Evolutionary conservation across 2,888 invertebrate genomes (phyloP).

Genomic region (Rhingia rostrata): DNA sequence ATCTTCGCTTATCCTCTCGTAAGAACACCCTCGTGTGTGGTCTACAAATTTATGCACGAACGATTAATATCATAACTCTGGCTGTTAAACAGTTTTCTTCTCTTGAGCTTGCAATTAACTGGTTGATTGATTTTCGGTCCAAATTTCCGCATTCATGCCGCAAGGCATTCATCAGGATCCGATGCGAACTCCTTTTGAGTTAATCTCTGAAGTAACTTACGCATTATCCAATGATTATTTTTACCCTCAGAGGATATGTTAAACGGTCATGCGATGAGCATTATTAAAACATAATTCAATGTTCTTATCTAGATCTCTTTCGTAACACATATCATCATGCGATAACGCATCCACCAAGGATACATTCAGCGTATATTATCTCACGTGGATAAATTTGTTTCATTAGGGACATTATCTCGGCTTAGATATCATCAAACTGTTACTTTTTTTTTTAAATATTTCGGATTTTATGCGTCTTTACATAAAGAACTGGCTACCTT

Average conservation of each 20-base stretch:
- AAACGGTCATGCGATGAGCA: slow-evolving; percentile 10
- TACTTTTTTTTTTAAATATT: not conserved
- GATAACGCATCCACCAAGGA: not conserved
- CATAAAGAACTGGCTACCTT: not conserved
- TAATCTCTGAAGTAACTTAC: slow-evolving; percentile 7
- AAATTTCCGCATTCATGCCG: not conserved
- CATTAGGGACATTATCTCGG: slow-evolving; percentile 5
- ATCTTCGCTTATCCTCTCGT: no score
- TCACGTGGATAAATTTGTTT: slow-evolving; percentile 13
- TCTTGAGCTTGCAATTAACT: not conserved
- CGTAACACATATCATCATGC: not conserved
- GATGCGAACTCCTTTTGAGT: slow-evolving; percentile 4
- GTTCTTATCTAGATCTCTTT: not conserved
- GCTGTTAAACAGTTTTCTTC: slow-evolving; percentile 5
- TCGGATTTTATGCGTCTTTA: not conserved
- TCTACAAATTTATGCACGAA: slow-evolving; percentile 8
- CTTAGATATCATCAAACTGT: not conserved
- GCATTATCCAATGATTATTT: slow-evolving; percentile 19
- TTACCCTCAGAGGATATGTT: slow-evolving; percentile 11
- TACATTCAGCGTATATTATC: not conserved
- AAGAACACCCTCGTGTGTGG: slow-evolving; percentile 4
- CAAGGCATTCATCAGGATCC: not conserved
- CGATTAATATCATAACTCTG: slow-evolving; percentile 14
- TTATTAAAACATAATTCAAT: slow-evolving; percentile 24
- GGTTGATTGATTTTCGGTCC: not conserved